Conservation (phyloP, 2,113 vertebrate species). For the Ptyas mucosa region DNA sequence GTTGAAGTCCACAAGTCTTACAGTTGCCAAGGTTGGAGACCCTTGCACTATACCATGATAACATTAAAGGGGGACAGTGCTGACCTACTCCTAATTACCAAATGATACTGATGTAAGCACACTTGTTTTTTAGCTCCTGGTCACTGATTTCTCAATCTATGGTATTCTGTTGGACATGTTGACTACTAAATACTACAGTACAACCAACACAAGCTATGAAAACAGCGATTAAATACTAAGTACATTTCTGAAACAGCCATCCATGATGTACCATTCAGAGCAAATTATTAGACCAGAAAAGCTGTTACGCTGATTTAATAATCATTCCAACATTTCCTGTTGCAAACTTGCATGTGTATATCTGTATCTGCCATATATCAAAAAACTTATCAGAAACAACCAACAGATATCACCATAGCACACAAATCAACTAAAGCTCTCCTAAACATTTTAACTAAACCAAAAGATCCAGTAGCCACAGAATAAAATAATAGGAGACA, state of each 20-base stretch:
- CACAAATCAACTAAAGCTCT: not conserved
- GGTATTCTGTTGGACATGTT: not conserved
- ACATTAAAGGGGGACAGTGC: too few species aligned
- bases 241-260: not conserved
- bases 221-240: not conserved
- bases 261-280: not conserved
- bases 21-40: too few species aligned
- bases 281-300: not conserved
- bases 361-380: not conserved
- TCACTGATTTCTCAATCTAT: not conserved
- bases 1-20: too few species aligned
- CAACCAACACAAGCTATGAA: not conserved
- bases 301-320: not conserved
- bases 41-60: too few species aligned
- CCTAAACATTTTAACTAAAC: not conserved
- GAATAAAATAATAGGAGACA: too few species aligned
- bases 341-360: not conserved
- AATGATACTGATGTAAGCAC: not conserved
- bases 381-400: not conserved
- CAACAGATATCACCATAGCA: not conserved
- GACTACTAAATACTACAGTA: not conserved
- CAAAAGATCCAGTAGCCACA: not conserved
- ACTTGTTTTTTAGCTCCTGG: not conserved
- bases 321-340: not conserved
- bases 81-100: too few species aligned